phyloP scores from a whole-genome alignment of 2,797 vertebrate genomes.

The Florisuga fusca region DNA sequence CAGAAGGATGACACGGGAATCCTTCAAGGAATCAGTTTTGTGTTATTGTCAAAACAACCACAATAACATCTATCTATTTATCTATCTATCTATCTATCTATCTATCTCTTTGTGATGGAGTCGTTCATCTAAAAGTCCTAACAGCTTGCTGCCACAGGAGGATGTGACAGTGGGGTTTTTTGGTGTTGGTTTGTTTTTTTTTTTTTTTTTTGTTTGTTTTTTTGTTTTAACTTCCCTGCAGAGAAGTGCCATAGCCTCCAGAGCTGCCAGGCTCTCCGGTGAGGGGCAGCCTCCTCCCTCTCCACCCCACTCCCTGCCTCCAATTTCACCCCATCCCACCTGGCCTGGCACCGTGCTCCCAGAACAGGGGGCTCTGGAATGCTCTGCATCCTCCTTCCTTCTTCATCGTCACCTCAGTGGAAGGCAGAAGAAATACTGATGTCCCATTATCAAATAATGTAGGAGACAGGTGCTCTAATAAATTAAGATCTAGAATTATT shows the following conservation, averaged over 20 bases:
- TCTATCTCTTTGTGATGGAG: not conserved
- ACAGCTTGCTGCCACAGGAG: not conserved
- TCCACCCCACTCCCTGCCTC: too few relatives aligned
- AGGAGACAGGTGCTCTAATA: not conserved
- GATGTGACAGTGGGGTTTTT: too few relatives aligned
- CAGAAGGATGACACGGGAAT: too few relatives aligned
- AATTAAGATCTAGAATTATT: not conserved
- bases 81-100: too few relatives aligned
- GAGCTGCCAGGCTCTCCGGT: not conserved
- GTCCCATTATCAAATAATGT: fast-evolving
- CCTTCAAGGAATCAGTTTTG: not conserved
- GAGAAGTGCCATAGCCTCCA: fast-evolving
- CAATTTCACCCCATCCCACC: too few relatives aligned
- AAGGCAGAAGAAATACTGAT: not conserved
- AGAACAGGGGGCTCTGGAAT: fast-evolving
- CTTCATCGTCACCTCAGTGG: fast-evolving
- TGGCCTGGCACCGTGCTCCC: too few relatives aligned
- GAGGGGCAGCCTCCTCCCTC: too few relatives aligned
- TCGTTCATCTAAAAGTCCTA: not conserved
- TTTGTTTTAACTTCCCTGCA: not conserved
- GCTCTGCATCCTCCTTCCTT: not conserved
- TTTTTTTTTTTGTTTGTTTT: too few relatives aligned
- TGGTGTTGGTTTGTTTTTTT: too few relatives aligned
- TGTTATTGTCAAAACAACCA: not conserved
- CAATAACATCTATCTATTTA: too few relatives aligned